Evolutionary conservation across 2,113 vertebrate species (phyloP).

Genomic region (Etia nguti): DNA sequence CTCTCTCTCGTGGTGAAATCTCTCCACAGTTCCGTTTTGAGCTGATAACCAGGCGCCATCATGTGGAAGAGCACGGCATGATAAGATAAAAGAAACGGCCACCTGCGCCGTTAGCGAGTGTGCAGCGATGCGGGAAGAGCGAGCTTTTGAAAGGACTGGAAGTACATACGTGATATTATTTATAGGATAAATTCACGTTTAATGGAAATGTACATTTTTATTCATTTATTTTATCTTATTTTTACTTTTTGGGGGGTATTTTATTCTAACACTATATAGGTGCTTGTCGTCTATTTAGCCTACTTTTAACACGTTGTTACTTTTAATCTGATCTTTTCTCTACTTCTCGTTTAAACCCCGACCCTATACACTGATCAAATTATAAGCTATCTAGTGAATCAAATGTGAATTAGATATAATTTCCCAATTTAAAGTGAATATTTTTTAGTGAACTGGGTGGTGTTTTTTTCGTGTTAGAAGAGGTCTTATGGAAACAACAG

Average conservation of each 20-base stretch:
- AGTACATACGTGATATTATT: neutral
- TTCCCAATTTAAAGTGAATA: neutral
- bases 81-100: neutral
- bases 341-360: neutral
- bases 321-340: neutral
- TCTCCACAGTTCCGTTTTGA: conserved; percentile 43
- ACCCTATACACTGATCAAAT: neutral
- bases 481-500: neutral
- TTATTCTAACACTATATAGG: neutral
- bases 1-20: neutral
- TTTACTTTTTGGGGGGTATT: neutral
- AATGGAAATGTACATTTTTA: neutral
- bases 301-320: neutral
- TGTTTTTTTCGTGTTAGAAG: neutral
- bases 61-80: neutral
- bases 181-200: neutral
- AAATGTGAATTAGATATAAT: neutral
- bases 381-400: neutral
- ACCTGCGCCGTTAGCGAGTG: neutral
- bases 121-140: neutral
- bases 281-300: neutral
- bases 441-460: neutral
- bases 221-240: neutral
- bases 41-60: conserved; percentile 54
- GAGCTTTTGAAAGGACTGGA: neutral